Percentiles rank a stretch among this genome's conserved stretches.
phyloP scores from a whole-genome alignment of 2,113 vertebrate genomes.

The Astur gentilis region DNA sequence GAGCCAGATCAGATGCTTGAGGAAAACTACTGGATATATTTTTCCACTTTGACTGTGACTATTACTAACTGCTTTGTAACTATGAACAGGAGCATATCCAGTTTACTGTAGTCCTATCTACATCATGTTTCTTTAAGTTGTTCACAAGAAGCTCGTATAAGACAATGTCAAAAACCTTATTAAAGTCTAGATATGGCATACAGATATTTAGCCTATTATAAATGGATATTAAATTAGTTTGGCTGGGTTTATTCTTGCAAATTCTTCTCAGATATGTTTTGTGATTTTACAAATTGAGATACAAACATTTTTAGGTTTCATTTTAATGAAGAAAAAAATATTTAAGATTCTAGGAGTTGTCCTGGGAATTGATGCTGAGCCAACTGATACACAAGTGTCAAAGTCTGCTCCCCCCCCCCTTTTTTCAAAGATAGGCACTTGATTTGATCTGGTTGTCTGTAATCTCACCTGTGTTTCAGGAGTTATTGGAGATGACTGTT shows the following conservation, averaged over 20 bases:
- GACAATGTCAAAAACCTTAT: background rate
- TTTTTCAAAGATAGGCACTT: background rate
- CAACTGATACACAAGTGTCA: background rate
- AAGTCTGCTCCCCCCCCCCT: accelerated
- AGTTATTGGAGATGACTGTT: background rate
- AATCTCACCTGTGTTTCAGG: background rate
- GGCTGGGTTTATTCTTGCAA: background rate
- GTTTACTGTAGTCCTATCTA: background rate
- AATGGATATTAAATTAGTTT: background rate
- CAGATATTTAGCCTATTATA: background rate
- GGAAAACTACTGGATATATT: background rate
- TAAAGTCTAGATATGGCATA: background rate
- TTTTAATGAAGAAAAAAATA: background rate
- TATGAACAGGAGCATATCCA: background rate
- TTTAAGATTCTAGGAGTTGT: background rate
- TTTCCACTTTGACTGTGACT: background rate
- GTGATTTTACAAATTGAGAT: background rate
- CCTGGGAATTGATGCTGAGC: background rate
- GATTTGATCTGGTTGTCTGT: background rate
- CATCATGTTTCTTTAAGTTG: background rate
- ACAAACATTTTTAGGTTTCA: background rate
- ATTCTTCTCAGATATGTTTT: background rate
- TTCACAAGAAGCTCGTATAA: background rate
- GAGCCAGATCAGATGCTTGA: background rate
- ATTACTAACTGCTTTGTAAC: background rate